Evolutionary conservation across 2,113 vertebrate genomes (phyloP), one percentile per base, ranked within the genome.

Genomic region (Microcebus jonahi): DNA sequence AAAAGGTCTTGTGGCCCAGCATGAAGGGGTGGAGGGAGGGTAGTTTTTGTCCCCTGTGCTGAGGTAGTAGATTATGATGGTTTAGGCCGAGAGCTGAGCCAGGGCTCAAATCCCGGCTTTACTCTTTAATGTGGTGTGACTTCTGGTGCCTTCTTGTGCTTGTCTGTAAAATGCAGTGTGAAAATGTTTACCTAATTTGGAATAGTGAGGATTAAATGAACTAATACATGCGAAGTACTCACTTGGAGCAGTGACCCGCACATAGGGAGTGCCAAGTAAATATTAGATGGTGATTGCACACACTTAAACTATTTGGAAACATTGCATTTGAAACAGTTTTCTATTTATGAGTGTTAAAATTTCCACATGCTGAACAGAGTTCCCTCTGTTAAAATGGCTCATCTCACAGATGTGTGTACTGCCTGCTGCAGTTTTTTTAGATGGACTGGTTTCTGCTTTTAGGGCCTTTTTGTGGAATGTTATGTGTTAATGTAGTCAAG

Each of bases 41-140:
- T 45, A 45, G 21, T 53, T 6, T 76, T 59, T 53, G 36, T 88
- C 31, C n/a, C 27, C 8, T 25, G 6, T 2, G 4, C n/a, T 4
- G 31, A 65, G 36, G 59, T 23, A 20, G 53, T 6, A 9, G 63
- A 11, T 8, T 73, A 27, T 17, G 27, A 57, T 31, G 8, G 12
- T 39, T 73, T 53, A 73, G 85, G 6, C 8, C 12, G 5, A 85
- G 45, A 76, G 34, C 45, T 82, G 68, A 48, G 57, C 45, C 17
- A 31, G 61, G 7, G n/a, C 21, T 79, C 48, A 8, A 6, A 39
- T 82, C 63, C 17, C 55, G 42, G 11, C 18, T 85, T 65, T 15
- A 0, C 34, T 7, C 1, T 77, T n/a, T 36, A 67, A 57, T 17
- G 7, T 3, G 3, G 1, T 8, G 8, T 42, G 45, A 27, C 42